Base-by-base conservation (phyloP, 2,888 invertebrate species). In the Pollenia amentaria region DNA sequence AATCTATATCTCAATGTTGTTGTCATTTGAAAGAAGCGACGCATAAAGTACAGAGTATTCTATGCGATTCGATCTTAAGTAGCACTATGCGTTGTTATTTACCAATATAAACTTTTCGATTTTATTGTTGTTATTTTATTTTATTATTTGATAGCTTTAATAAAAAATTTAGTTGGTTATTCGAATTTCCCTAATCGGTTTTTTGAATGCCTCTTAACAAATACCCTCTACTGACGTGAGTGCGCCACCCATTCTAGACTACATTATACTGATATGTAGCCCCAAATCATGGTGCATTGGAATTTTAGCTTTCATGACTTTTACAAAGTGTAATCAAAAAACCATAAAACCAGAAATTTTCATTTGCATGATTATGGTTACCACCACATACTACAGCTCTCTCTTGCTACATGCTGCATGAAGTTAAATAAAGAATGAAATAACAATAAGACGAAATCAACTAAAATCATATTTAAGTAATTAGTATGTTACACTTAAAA, bases 391-490 rank as follows among this genome's bases (percentile, higher is more conserved):
- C 18, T 11, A 51, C 18, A 53, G 8, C 12, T 18, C 10, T 29
- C 16, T 9, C 29, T 44, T 46, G 40, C 79, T 51, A 38, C 62
- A 70, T 70, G 57, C 48, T 60, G 70, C 29, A 67, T 78, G 21
- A 72, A 57, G 18, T 65, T 75, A 46, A 73, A 40, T 40, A 3
- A 51, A 62, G 4, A 82, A 60, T 53, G 40, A 12, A 55, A 57
- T 21, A 40, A 73, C 18, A 60, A 40, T 18, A 72, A 85, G 42
- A 69, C 38, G 29, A 82, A 73, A 64, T 73, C 53, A 73, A 70
- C 83, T 83, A 40, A 79, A 86, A 67, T 87, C 80, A 84, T 87
- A 84, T 84, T 87, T 77, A 87, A 81, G 84, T 84, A 87, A 87
- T 87, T 87, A 87, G 80, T 87, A 80, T 69, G 80, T 77, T 84